Conservation (phyloP, 2,888 invertebrate species). For the Deilephila porcellus region DNA sequence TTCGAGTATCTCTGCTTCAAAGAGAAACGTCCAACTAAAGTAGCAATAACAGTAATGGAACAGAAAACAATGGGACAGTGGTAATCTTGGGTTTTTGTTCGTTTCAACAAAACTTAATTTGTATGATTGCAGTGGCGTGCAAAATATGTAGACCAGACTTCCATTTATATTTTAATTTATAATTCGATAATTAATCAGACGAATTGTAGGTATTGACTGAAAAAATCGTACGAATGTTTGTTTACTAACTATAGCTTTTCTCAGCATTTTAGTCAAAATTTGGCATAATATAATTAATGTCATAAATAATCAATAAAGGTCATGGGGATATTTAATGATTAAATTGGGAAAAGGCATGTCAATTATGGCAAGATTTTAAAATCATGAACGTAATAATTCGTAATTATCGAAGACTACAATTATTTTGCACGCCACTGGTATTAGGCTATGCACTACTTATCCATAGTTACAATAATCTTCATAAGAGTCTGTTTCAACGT, state of each 20-base stretch:
- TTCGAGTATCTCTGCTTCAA: slow-evolving; percentile 20
- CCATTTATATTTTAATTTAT: not conserved
- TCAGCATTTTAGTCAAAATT: too few species aligned
- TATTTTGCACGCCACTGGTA: slow-evolving; percentile 18
- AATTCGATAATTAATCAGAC: not conserved
- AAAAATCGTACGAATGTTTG: not conserved
- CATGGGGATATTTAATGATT: not conserved
- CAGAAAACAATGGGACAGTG: slow-evolving; percentile 47
- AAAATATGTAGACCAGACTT: slow-evolving; percentile 26
- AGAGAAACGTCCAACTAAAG: slow-evolving; percentile 42
- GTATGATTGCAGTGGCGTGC: slow-evolving; percentile 36
- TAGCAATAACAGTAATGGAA: slow-evolving; percentile 43
- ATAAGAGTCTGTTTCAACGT: slow-evolving; percentile 5
- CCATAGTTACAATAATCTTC: slow-evolving; percentile 12
- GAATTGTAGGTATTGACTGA: too few species aligned
- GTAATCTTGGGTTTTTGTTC: slow-evolving; percentile 43
- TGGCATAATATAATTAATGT: not conserved
- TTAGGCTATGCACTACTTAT: slow-evolving; percentile 25
- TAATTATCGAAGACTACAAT: not conserved
- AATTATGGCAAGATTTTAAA: not conserved
- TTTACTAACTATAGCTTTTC: not conserved
- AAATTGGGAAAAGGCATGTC: not conserved
- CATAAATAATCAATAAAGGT: not conserved
- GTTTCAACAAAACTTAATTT: slow-evolving; percentile 38
- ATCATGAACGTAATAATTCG: not conserved